These are phyloP conservation scores for Platysternon megacephalum DNA, from an alignment of 2,113 vertebrate genomes.

Conservation along the genomic window DNA sequence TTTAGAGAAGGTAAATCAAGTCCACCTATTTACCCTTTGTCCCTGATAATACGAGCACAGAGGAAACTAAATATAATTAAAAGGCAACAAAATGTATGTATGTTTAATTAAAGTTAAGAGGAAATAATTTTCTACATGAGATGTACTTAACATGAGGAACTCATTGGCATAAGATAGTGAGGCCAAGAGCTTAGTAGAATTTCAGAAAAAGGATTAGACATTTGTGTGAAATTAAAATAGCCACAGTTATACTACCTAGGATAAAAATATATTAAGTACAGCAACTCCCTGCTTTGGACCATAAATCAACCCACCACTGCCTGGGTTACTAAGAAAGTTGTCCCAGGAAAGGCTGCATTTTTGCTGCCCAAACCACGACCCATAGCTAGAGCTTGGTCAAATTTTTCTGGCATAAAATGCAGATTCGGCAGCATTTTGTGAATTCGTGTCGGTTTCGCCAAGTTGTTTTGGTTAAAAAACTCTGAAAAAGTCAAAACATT, in stretches of 20 bases:
- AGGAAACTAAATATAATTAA: background rate
- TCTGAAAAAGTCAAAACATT: too few species aligned
- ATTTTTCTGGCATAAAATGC: too few species aligned
- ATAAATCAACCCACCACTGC: background rate
- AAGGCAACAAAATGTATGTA: background rate
- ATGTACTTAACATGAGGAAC: background rate
- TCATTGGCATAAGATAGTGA: background rate
- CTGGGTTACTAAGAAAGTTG: background rate
- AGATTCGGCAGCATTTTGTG: too few species aligned
- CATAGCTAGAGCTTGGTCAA: too few species aligned
- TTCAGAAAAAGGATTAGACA: background rate
- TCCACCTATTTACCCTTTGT: background rate
- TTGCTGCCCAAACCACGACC: too few species aligned
- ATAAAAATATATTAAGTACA: background rate
- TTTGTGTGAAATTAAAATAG: background rate
- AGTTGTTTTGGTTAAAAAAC: too few species aligned
- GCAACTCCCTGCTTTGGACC: background rate
- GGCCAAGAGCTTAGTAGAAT: background rate
- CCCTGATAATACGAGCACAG: background rate
- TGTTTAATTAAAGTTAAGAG: constrained; percentile 7
- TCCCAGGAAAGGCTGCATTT: too few species aligned
- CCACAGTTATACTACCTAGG: background rate
- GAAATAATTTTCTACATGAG: background rate
- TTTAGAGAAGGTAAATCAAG: background rate
- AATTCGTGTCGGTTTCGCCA: too few species aligned